A percentile compares a stretch with the other conserved stretches of the same genome.
These are phyloP conservation scores for Eupithecia exiguata DNA, from an alignment of 2,888 invertebrate species.

Conservation along the genomic window DNA sequence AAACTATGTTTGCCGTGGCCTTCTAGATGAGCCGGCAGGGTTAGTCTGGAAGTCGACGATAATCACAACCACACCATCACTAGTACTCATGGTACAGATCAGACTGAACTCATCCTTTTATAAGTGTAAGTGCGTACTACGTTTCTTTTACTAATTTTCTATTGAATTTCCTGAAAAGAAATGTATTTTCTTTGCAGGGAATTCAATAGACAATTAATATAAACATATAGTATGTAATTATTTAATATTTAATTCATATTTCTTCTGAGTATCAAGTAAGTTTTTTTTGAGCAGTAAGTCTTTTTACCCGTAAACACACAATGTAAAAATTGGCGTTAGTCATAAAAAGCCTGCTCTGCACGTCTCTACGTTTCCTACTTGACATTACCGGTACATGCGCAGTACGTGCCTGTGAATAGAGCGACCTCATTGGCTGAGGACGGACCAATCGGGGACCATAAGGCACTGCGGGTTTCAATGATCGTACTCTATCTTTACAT, in stretches of 20 bases:
- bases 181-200: too few relatives aligned
- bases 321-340: neutral
- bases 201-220: too few relatives aligned
- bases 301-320: neutral
- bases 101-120: too few relatives aligned
- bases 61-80: neutral
- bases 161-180: too few relatives aligned
- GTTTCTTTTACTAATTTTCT: too few relatives aligned
- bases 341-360: neutral
- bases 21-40: neutral
- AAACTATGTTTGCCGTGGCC: neutral
- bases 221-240: too few relatives aligned
- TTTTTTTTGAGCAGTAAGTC: neutral
- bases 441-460: conserved; percentile 55
- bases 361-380: conserved; percentile 44
- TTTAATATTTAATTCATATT: neutral
- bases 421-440: conserved; percentile 58
- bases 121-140: too few relatives aligned
- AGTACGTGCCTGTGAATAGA: conserved; percentile 54
- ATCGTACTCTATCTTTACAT: conserved; percentile 13
- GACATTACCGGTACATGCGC: conserved; percentile 63
- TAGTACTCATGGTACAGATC: neutral
- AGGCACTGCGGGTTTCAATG: conserved; percentile 14
- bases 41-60: neutral
- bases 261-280: neutral